Base-by-base conservation (phyloP, 2,888 invertebrate species). In the Carpatolechia fugitivella region DNA sequence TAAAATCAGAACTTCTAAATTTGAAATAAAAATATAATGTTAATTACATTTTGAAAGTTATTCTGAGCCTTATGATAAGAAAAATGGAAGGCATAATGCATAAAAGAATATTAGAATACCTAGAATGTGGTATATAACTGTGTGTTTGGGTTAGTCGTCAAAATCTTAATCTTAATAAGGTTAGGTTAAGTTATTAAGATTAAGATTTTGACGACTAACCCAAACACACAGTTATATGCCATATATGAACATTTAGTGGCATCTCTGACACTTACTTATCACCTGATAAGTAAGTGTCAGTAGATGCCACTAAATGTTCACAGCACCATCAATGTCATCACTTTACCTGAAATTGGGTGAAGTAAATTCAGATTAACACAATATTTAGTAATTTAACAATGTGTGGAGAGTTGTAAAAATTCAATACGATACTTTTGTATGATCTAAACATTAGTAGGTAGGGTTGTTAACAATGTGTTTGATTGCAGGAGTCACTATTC, bases 401-500 rank as follows among this genome's bases (percentile, higher is more conserved):
- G 6, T 44, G 13, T 13, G 13, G 44, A 29, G 29, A 44, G 29
- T 44, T 44, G 44, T 41, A 20, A 8, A 41, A 18, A 11, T 11
- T 4, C 4, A 8, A 6, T 13, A n/a, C 13, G 20, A n/a, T 38
- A 20, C 2, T 46, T 3, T 24, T 6, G 18, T 10, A 18, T 18
- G 10, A 16, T 41, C 16, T 44, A 29, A n/a, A 13, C 29, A 5
- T 29, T 38, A 38, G 50, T 36, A 29, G 38, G 33, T 55, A 55
- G 79, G 80, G 78, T 60, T 85, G 90, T 90, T 91, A 91, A 92
- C 89, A 80, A 78, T 92, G 80, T 92, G 87, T 92, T 92, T 92
- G 94, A 93, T 96, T 96, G 91, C 96, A 98, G 98, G 98, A 93
- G 98, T 98, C 93, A 98, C 98, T 92, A 98, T 98, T 92, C 96